Percentiles rank a stretch among this genome's conserved stretches.
phyloP scores from a whole-genome alignment of 2,797 vertebrate species.

The Neostethus bicornis region DNA sequence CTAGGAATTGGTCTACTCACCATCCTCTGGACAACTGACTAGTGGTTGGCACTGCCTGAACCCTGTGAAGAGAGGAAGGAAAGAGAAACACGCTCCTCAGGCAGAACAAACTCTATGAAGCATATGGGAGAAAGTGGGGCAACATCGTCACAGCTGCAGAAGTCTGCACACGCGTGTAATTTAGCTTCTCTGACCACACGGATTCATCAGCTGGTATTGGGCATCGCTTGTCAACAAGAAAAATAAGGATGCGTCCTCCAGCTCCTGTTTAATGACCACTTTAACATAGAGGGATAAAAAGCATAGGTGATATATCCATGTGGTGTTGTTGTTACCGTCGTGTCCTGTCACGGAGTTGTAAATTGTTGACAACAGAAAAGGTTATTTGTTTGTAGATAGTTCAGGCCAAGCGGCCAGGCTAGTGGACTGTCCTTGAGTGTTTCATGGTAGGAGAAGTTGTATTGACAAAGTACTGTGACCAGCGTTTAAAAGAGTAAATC shows the following conservation, averaged over 20 bases:
- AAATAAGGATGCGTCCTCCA: constrained; percentile 8
- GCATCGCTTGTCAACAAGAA: constrained; percentile 14
- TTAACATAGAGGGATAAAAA: constrained; percentile 43
- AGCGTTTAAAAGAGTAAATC: constrained; percentile 72
- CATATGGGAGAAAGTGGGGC: constrained; percentile 70
- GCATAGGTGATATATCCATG: constrained; percentile 42
- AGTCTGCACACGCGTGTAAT: constrained; percentile 49
- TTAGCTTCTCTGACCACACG: constrained; percentile 38
- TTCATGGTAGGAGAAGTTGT: constrained; percentile 53
- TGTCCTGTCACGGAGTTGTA: constrained; percentile 57
- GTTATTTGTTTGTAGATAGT: constrained; percentile 70
- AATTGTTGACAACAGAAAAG: constrained; percentile 63
- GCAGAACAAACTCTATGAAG: constrained; percentile 47
- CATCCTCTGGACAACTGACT: constrained; percentile 38
- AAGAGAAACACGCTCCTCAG: constrained; percentile 45
- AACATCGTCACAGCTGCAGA: constrained; percentile 70
- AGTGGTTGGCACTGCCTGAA: constrained; percentile 54
- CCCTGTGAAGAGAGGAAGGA: constrained; percentile 43
- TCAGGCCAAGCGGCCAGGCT: constrained; percentile 52
- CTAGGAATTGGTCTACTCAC: constrained; percentile 54
- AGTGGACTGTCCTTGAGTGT: constrained; percentile 55
- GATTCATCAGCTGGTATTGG: constrained; percentile 22
- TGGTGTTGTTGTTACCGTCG: constrained; percentile 42
- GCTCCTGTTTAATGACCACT: constrained; percentile 22
- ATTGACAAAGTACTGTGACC: constrained; percentile 67